These are phyloP conservation scores for Eledone cirrhosa DNA, from an alignment of 2,888 invertebrate genomes.

Conservation along the genomic window DNA sequence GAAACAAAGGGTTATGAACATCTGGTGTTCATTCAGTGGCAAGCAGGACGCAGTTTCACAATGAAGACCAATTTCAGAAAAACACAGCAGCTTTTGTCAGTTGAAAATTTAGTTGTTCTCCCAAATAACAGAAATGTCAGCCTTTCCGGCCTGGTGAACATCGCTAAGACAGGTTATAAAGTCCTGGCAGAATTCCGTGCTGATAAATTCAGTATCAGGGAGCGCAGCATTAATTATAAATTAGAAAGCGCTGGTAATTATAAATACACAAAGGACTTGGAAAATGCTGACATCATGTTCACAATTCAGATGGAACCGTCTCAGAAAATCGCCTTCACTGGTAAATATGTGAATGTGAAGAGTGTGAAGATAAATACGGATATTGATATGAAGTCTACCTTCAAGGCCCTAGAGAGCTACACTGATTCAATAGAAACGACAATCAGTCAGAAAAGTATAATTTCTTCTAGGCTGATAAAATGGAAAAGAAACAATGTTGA, in stretches of 20 bases:
- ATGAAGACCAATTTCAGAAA: constrained; percentile 15
- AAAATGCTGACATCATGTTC: background rate
- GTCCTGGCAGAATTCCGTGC: background rate
- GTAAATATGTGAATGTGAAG: background rate
- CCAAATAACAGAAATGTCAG: background rate
- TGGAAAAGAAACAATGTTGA: background rate
- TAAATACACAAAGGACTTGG: no score
- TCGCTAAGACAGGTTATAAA: background rate
- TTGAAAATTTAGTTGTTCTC: background rate
- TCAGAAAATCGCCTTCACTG: background rate
- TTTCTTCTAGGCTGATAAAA: no score
- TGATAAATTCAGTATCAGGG: background rate
- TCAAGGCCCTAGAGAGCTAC: no score
- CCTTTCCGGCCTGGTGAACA: background rate
- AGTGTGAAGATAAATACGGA: no score
- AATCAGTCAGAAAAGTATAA: no score
- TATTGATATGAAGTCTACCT: no score
- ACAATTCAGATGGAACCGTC: background rate
- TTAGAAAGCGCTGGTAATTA: background rate
- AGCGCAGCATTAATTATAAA: background rate
- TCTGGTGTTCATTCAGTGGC: constrained; percentile 14
- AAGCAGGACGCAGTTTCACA: constrained; percentile 12
- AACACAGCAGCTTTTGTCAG: background rate
- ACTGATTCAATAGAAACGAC: no score
- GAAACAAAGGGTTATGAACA: constrained; percentile 21